Evolutionary conservation across 2,797 vertebrate genomes (phyloP).

Genomic region (Paramormyrops hopkinsi): DNA sequence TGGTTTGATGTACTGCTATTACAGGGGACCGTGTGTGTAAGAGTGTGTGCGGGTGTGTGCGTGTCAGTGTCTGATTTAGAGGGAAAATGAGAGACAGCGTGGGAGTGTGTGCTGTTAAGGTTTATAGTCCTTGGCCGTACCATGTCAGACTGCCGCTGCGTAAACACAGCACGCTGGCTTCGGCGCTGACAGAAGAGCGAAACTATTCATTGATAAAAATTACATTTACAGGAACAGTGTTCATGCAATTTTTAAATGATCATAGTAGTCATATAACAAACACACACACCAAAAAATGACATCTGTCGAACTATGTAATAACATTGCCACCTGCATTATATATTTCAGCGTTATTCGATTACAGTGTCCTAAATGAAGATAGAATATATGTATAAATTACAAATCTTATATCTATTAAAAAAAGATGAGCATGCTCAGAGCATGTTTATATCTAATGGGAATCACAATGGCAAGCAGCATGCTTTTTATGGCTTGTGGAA

Average conservation of each 20-base stretch:
- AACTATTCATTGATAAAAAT: not conserved
- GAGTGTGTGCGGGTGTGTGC: not conserved
- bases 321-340: not conserved
- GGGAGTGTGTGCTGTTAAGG: not conserved
- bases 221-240: not conserved
- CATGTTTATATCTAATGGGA: not conserved
- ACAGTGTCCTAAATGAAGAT: not conserved
- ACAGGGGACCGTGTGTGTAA: not conserved
- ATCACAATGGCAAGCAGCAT: not conserved
- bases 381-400: constrained; percentile 11
- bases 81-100: not conserved
- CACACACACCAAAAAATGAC: not conserved
- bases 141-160: not conserved
- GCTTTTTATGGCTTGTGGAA: not conserved
- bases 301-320: not conserved
- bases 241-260: not conserved
- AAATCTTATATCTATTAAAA: constrained; percentile 6
- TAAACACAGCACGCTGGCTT: not conserved
- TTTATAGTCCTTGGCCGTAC: not conserved
- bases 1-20: not conserved
- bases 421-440: not conserved
- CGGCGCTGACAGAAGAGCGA: not conserved
- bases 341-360: constrained; percentile 4
- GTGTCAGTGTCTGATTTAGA: not conserved
- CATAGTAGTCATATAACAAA: not conserved